A percentile compares a stretch with the other conserved stretches of the same genome.
Evolutionary conservation across 2,888 invertebrate species (phyloP).

Genomic region (Mimas tiliae): DNA sequence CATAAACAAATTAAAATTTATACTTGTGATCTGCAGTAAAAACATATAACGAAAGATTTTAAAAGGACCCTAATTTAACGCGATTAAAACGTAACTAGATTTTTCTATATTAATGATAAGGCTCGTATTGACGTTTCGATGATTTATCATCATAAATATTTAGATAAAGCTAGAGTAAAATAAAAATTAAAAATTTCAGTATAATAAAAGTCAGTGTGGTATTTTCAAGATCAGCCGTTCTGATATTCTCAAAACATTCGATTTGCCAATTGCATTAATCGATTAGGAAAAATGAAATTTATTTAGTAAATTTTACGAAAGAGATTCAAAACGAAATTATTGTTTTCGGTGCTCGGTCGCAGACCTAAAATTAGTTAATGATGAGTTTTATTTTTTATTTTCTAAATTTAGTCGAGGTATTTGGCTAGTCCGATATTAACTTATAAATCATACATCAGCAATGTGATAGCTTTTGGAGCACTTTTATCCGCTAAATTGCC

Average conservation of each 20-base stretch:
- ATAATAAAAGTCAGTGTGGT: neutral
- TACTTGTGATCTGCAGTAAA: too few relatives aligned
- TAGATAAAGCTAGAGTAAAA: neutral
- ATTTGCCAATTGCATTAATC: neutral
- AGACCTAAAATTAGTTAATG: constrained; percentile 44
- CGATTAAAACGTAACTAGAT: neutral
- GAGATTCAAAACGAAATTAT: constrained; percentile 19
- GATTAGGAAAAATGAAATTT: neutral
- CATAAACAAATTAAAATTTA: neutral
- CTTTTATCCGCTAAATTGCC: neutral
- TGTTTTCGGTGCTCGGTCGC: constrained; percentile 64
- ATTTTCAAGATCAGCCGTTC: neutral
- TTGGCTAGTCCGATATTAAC: constrained; percentile 74
- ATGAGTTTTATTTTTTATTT: constrained; percentile 46
- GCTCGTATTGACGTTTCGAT: neutral
- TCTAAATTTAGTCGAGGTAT: constrained; percentile 55
- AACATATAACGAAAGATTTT: too few relatives aligned
- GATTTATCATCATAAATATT: neutral
- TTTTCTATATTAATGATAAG: neutral
- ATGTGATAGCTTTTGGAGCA: constrained; percentile 3
- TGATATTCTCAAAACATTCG: neutral
- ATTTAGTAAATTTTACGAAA: neutral
- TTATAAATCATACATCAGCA: constrained; percentile 45
- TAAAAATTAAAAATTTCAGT: neutral
- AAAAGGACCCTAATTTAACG: neutral